Conservation (phyloP, 2,797 vertebrate genomes). For the Amniataba percoides region DNA sequence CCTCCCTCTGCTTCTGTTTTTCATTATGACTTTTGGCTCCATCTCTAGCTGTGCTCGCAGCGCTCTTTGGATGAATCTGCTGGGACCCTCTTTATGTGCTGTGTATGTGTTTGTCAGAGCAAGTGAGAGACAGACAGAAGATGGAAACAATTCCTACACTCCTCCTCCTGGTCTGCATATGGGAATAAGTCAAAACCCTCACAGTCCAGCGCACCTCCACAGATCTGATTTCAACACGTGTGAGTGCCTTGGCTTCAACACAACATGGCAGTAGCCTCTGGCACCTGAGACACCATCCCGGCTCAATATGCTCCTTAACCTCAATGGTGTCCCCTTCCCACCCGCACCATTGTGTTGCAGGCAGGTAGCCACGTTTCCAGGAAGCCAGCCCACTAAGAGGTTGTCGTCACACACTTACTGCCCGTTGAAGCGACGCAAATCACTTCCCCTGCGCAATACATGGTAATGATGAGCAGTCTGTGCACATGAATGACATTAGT, state of each 20-base stretch:
- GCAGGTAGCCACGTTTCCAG: conserved; percentile 61
- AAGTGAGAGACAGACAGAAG: conserved; percentile 16
- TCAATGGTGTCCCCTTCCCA: conserved; percentile 55
- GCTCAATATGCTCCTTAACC: conserved; percentile 57
- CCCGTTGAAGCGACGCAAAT: conserved; percentile 73
- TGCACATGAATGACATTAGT: conserved; percentile 55
- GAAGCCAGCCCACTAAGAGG: conserved; percentile 56
- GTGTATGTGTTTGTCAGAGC: conserved; percentile 18
- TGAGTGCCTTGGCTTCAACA: conserved; percentile 22
- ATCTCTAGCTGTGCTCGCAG: conserved; percentile 57
- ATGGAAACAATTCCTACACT: conserved; percentile 37
- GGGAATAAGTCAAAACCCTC: conserved; percentile 47
- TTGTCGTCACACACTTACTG: conserved; percentile 69
- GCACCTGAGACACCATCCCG: conserved; percentile 37
- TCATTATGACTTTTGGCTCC: conserved; percentile 77
- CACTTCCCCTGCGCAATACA: conserved; percentile 73
- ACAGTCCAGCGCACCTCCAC: conserved; percentile 32
- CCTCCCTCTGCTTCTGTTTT: conserved; percentile 76
- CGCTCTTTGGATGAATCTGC: conserved; percentile 46
- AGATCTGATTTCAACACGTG: conserved; percentile 60
- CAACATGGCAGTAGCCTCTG: conserved; percentile 64
- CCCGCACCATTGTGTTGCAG: conserved; percentile 57
- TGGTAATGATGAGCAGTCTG: conserved; percentile 60
- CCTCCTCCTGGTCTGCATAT: conserved; percentile 11
- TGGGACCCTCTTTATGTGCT: conserved; percentile 44